These are phyloP conservation scores for Mastacembelus armatus DNA, from an alignment of 2,797 vertebrate genomes.

Conservation along the genomic window DNA sequence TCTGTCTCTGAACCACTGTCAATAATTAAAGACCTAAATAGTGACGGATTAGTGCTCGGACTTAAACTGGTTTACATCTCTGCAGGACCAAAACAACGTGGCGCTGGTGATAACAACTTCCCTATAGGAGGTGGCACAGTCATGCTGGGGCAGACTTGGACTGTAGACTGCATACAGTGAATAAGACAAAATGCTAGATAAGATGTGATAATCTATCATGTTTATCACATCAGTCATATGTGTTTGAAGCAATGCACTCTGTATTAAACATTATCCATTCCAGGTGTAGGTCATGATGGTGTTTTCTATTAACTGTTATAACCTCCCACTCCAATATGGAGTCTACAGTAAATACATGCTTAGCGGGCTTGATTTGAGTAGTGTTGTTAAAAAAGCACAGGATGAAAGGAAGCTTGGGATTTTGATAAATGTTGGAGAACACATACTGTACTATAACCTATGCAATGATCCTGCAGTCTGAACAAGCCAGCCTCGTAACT, in stretches of 20 bases:
- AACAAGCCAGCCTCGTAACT: conserved; percentile 51
- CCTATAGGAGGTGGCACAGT: conserved; percentile 36
- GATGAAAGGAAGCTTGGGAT: conserved; percentile 14
- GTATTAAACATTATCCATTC: background rate
- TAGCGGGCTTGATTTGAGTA: background rate
- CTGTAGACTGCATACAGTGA: background rate
- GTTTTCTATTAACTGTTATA: background rate
- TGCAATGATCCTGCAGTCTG: conserved; percentile 43
- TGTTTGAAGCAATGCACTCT: too few species aligned
- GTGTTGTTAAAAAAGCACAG: background rate
- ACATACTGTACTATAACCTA: conserved; percentile 28
- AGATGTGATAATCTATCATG: too few species aligned
- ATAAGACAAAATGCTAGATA: too few species aligned
- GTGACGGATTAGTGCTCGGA: conserved; percentile 42
- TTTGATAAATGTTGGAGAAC: conserved; percentile 19
- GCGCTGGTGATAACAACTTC: conserved; percentile 44
- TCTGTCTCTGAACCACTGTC: conserved; percentile 36
- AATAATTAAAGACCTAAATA: conserved; percentile 50
- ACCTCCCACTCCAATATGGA: background rate
- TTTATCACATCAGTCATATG: too few species aligned
- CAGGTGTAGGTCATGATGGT: background rate
- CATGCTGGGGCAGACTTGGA: conserved; percentile 27
- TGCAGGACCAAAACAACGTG: conserved; percentile 44
- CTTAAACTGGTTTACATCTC: conserved; percentile 37
- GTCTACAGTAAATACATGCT: background rate